Percentiles rank a stretch among this genome's conserved stretches.
Evolutionary conservation across 2,888 invertebrate genomes (phyloP).

Genomic region (Spisula subtruncata): DNA sequence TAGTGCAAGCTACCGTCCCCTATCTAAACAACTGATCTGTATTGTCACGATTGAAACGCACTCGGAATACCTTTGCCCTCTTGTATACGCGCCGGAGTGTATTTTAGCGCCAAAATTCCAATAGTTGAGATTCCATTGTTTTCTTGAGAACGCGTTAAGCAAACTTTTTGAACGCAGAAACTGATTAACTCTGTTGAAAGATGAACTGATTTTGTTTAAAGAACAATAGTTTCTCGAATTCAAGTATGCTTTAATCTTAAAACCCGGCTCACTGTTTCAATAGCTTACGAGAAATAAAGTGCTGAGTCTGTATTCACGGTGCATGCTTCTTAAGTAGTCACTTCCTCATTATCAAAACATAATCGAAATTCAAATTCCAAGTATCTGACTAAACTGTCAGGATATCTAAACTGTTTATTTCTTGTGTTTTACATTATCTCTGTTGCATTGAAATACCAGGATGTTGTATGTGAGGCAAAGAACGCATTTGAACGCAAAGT

Average conservation of each 20-base stretch:
- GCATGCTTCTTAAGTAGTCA: too few species aligned
- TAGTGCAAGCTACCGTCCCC: neutral
- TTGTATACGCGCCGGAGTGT: neutral
- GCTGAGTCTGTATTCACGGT: too few species aligned
- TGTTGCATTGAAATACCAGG: neutral
- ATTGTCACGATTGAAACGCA: constrained; percentile 25
- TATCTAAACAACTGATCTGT: neutral
- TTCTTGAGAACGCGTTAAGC: neutral
- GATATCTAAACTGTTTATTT: neutral
- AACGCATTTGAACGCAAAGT: neutral
- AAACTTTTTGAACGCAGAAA: neutral
- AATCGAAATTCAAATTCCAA: constrained; percentile 2
- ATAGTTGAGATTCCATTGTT: neutral
- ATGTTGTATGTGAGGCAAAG: neutral
- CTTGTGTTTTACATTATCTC: neutral
- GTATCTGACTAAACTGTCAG: neutral
- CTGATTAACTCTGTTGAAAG: neutral
- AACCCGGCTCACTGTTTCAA: too few species aligned
- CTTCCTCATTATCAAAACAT: neutral
- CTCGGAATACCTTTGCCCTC: neutral
- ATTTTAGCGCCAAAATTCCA: constrained; percentile 23
- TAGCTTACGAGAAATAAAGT: too few species aligned
- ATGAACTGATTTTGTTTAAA: neutral
- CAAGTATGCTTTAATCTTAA: too few species aligned
- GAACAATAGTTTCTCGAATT: too few species aligned